Percentiles rank a stretch among this genome's conserved stretches.
Evolutionary conservation across 2,113 vertebrate genomes (phyloP).

Genomic region (Paramormyrops kingsleyae): DNA sequence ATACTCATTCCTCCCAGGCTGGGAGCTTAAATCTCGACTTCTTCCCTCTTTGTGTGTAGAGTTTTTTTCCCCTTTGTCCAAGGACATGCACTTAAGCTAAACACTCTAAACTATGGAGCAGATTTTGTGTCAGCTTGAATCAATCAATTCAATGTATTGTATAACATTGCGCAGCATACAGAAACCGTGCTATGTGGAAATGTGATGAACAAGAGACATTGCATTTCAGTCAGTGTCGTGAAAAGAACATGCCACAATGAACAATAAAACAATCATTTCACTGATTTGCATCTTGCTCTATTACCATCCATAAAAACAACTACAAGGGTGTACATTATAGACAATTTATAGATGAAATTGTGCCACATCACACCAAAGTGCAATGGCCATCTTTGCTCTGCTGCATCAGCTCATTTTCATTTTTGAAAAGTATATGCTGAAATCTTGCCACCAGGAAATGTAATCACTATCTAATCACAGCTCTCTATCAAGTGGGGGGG

Average conservation of each 20-base stretch:
- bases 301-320: not conserved
- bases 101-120: not conserved
- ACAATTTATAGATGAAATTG: not conserved
- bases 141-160: no score
- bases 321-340: not conserved
- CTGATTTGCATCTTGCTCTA: not conserved
- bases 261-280: not conserved
- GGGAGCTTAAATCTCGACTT: not conserved
- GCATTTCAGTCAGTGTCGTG: not conserved
- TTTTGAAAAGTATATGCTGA: not conserved
- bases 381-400: not conserved
- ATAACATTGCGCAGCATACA: no score
- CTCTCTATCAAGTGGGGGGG: not conserved
- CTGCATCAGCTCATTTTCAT: not conserved
- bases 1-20: not conserved
- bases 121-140: not conserved
- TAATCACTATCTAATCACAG: not conserved
- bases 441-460: not conserved
- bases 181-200: no score
- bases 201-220: not conserved
- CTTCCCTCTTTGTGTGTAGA: not conserved
- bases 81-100: not conserved
- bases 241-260: not conserved
- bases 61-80: not conserved
- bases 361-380: not conserved